Base-by-base conservation (phyloP, 2,888 invertebrate species). In the Augochlorella aurata region DNA sequence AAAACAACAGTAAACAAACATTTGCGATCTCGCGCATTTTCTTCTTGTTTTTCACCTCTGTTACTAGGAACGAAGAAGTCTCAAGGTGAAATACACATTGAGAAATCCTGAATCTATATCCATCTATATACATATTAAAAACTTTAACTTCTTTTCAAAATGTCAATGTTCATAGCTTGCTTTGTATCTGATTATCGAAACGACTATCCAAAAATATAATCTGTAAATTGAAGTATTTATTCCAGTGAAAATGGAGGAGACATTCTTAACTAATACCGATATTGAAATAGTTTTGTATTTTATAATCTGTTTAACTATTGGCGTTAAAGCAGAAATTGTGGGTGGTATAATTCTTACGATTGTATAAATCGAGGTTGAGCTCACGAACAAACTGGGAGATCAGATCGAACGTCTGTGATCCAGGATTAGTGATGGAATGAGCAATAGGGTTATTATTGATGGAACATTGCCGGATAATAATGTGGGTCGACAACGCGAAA, bases 1-100 rank as follows among this genome's bases (percentile, higher is more conserved):
- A 45, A n/a, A 68, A 75, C 72, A 73, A 84, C 73, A 78, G 73
- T 76, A 84, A 84, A 84, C 81, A 84, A 84, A 77, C 38, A 24
- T 7, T 54, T 16, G 24, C 50, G 21, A n/a, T 58, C n/a, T 52
- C 9, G 0, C 61, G 5, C 14, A 49, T 44, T 7, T 50, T 50
- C 18, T 47, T n/a, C 18, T n/a, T 14, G 24, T 49, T 67, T 29
- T 58, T 61, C n/a, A 45, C 45, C n/a, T 16, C 58, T 65, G n/a
- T n/a, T 24, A 49, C 3, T 38, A 5, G 5, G 38, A 38, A 38
- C 38, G 38, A 7, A 38, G 5, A 38, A 5, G 38, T 5, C 38
- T 5, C 5, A 38, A 38, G 38, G 3, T 3, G 29, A 29, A 29
- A 29, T 29, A 29, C 29, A 29, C 1, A 29, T 29, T 29, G 3